Percentiles rank a stretch among this genome's conserved stretches.
These are phyloP conservation scores for Lepidocyrtinus sp. DNA, from an alignment of 2,888 invertebrate species.

Conservation along the genomic window DNA sequence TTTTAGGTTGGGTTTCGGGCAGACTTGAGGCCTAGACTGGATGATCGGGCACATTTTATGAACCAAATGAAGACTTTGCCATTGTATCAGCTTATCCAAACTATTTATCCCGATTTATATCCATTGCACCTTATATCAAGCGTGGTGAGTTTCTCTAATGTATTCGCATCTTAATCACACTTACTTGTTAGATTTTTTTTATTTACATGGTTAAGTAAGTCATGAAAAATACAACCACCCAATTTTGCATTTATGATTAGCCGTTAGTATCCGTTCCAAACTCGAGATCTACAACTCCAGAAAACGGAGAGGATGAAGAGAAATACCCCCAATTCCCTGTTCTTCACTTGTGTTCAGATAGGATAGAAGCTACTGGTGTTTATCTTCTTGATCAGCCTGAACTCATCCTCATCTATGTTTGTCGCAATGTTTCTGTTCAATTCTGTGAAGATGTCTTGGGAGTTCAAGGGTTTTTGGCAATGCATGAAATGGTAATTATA, in stretches of 20 bases:
- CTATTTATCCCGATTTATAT: constrained; percentile 93
- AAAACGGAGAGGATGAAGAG: constrained; percentile 59
- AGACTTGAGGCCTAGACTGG: constrained; percentile 89
- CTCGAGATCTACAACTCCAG: constrained; percentile 48
- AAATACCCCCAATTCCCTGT: constrained; percentile 77
- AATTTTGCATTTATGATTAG: constrained; percentile 20
- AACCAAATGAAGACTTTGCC: constrained; percentile 93
- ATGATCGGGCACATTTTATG: constrained; percentile 95
- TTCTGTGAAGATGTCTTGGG: constrained; percentile 87
- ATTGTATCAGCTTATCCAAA: constrained; percentile 83
- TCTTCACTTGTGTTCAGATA: constrained; percentile 86
- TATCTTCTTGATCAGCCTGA: constrained; percentile 93
- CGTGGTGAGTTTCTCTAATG: constrained; percentile 71
- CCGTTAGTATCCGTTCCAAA: constrained; percentile 48
- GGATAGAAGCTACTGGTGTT: constrained; percentile 84
- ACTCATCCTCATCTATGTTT: constrained; percentile 86
- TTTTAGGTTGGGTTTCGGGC: constrained; percentile 88
- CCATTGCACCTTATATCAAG: constrained; percentile 84
- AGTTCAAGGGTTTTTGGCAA: constrained; percentile 80
- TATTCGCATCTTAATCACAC: neutral
- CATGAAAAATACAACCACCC: constrained; percentile 1
- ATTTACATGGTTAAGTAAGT: neutral
- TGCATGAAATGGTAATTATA: constrained; percentile 82
- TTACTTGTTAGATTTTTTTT: neutral
- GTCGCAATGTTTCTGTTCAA: constrained; percentile 82